Base-by-base conservation (phyloP, 2,888 invertebrate species). In the Sericinus montela region DNA sequence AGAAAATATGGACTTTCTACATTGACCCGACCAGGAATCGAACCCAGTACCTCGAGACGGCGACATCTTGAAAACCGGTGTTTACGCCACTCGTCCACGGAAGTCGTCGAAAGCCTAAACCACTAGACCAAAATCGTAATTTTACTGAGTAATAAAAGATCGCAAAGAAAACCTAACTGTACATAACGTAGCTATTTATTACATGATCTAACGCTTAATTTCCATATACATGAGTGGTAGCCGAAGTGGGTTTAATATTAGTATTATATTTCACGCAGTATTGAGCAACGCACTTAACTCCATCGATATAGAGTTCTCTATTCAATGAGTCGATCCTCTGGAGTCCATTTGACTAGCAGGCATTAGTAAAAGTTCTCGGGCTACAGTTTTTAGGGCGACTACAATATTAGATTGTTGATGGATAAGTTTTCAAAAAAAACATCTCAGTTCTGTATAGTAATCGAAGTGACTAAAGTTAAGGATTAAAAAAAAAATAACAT, bases 331-430 rank as follows among this genome's bases (percentile, higher is more conserved):
- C 53, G 61, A 69, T 61, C 63, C 82, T 76, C 83, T 67, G 76
- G 83, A 81, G 84, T 82, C 85, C 85, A 86, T 87, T 86, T 87
- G 86, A 85, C 86, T 87, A 83, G 81, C 72, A 75, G 79, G 78
- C 81, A 87, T 87, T 86, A 86, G 85, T 86, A 85, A 86, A 85
- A 85, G 81, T 82, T 85, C 78, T 74, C 76, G 69, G 66, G 76
- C 72, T 75, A 67, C 61, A 60, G 54, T 52, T 35, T 59, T 60
- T 77, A 69, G 67, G 69, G 77, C 72, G 62, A 59, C 79, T 65
- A 75, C 72, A 14, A 62, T 56, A 56, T 53, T 54, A 54, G 51
- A 47, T 49, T 43, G 48, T 54, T 55, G 54, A 52, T 52, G 55
- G 38, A 52, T 44, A 52, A 44, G 32, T 47, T 42, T 55, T 19